Conservation (phyloP, 2,888 invertebrate species). For the Formica aserva region DNA sequence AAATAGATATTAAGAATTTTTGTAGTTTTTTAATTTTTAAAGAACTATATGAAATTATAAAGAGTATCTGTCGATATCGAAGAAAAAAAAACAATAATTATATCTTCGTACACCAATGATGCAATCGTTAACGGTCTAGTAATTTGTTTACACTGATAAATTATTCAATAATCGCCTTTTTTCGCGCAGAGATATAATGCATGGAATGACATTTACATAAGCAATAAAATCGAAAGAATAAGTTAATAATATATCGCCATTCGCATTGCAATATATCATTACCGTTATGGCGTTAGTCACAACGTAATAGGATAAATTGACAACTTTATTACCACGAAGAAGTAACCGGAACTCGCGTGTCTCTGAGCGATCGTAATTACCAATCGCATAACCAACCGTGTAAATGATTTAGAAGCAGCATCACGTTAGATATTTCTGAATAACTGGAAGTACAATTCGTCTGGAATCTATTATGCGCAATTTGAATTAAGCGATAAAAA, state of each 20-base stretch:
- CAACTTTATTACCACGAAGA: conserved; percentile 23
- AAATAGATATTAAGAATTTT: background rate
- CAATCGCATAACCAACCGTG: conserved; percentile 1
- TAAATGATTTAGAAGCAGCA: conserved; percentile 24
- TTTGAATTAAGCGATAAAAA: background rate
- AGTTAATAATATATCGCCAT: conserved; percentile 6
- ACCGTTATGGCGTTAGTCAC: background rate
- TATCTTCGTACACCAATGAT: conserved; percentile 10
- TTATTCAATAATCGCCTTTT: conserved; percentile 43
- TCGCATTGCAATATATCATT: conserved; percentile 25
- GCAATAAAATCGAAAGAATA: conserved; percentile 22
- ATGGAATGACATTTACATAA: conserved; percentile 30
- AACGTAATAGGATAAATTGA: conserved; percentile 32
- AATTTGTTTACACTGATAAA: conserved; percentile 13
- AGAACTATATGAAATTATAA: background rate
- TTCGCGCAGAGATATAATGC: background rate
- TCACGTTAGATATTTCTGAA: conserved; percentile 1
- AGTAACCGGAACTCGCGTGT: conserved; percentile 40
- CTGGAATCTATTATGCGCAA: background rate
- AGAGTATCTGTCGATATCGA: background rate
- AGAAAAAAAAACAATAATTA: background rate
- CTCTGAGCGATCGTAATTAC: background rate
- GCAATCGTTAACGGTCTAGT: background rate
- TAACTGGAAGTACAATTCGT: background rate
- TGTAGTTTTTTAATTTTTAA: background rate